Evolutionary conservation across 1,140 invertebrate genomes (phyloP).

Genomic region (Orius laevigatus): DNA sequence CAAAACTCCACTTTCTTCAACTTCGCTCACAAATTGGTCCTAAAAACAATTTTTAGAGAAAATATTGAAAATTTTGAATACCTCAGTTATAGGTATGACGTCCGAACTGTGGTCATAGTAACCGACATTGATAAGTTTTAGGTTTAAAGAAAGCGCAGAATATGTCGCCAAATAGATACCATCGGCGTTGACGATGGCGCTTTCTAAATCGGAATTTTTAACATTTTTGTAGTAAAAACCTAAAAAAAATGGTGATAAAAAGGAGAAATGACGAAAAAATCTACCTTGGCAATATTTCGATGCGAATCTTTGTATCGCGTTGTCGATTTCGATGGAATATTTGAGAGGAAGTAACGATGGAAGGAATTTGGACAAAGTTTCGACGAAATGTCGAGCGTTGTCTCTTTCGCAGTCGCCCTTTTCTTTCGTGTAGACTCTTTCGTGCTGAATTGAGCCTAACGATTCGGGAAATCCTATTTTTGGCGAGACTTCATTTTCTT

Average conservation of each 20-base stretch:
- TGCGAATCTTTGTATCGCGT: slow-evolving; percentile 76
- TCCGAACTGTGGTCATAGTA: slow-evolving; percentile 51
- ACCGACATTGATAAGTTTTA: slow-evolving; percentile 57
- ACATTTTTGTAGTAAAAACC: slow-evolving; percentile 13
- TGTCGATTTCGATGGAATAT: slow-evolving; percentile 66
- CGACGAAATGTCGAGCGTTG: slow-evolving; percentile 60
- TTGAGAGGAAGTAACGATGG: slow-evolving; percentile 50
- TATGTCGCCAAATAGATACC: slow-evolving; percentile 85
- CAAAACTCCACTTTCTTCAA: slow-evolving; percentile 75
- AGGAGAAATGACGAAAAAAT: too few relatives aligned
- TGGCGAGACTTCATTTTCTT: background rate
- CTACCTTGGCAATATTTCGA: slow-evolving; percentile 83
- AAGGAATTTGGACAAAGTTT: slow-evolving; percentile 49
- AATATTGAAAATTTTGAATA: slow-evolving; percentile 26
- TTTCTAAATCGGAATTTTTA: slow-evolving; percentile 11
- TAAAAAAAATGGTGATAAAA: slow-evolving; percentile 7
- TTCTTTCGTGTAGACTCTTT: slow-evolving; percentile 17
- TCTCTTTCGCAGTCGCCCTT: slow-evolving; percentile 50
- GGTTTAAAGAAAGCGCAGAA: slow-evolving; percentile 61
- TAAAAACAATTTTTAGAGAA: too few relatives aligned
- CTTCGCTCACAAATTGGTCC: slow-evolving; percentile 78
- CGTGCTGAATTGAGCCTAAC: slow-evolving; percentile 5
- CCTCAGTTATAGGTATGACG: slow-evolving; percentile 39
- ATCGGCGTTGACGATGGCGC: slow-evolving; percentile 82
- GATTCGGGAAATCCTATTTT: slow-evolving; percentile 12